A percentile compares a stretch with the other conserved stretches of the same genome.
Conservation (phyloP, 2,888 invertebrate genomes). For the Spicauda simplicius region DNA sequence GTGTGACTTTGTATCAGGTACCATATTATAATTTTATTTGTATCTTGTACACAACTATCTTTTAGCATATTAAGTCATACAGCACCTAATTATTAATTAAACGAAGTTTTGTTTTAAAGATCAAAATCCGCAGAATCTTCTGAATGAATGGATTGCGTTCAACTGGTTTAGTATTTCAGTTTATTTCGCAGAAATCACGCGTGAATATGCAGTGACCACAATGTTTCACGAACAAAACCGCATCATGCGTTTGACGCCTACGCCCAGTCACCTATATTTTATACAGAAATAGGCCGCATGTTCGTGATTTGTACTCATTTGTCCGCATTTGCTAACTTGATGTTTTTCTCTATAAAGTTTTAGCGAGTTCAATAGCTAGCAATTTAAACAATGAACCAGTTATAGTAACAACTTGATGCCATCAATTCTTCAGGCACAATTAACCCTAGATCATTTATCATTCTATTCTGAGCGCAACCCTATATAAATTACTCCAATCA, state of each 20-base stretch:
- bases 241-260: slow-evolving; percentile 11
- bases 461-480: neutral
- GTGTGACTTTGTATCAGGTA: neutral
- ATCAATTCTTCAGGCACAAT: neutral
- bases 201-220: no score
- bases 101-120: no score
- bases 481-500: neutral
- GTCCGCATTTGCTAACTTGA: slow-evolving; percentile 51
- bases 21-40: neutral
- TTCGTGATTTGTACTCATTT: slow-evolving; percentile 66
- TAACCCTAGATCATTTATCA: slow-evolving; percentile 14
- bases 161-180: no score
- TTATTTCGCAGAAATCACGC: no score
- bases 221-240: neutral
- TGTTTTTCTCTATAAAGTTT: slow-evolving; percentile 48
- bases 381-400: slow-evolving; percentile 2
- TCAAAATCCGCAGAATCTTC: no score
- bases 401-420: slow-evolving; percentile 13
- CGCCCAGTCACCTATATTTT: slow-evolving; percentile 58
- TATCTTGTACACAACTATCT: neutral
- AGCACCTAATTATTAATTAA: no score
- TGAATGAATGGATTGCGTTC: no score
- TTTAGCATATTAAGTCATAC: no score
- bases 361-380: slow-evolving; percentile 29
- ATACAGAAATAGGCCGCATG: slow-evolving; percentile 55